Percentiles rank a stretch among this genome's conserved stretches.
These are phyloP conservation scores for Oryzias woworae DNA, from an alignment of 2,113 vertebrate genomes.

Conservation along the genomic window DNA sequence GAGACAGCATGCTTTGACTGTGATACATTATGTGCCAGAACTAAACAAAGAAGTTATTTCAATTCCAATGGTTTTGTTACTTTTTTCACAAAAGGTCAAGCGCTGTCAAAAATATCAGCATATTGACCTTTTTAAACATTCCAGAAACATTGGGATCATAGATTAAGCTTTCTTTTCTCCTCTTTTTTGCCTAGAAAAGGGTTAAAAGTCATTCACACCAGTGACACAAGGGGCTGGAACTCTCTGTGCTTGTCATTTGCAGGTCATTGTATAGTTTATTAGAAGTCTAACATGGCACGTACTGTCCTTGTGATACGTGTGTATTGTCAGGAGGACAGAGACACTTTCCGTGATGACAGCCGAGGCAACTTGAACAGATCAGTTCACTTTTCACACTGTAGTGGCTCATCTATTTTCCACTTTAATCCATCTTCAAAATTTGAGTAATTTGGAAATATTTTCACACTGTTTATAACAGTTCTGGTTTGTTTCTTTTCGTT, in stretches of 20 bases:
- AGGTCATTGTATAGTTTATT: conserved; percentile 74
- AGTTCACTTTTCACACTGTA: conserved; percentile 17
- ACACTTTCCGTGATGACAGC: conserved; percentile 37
- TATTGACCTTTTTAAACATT: conserved; percentile 88
- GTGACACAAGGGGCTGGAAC: conserved; percentile 57
- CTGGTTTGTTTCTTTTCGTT: too few species aligned
- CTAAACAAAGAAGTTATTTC: conserved; percentile 86
- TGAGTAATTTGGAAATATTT: too few species aligned
- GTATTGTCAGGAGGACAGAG: conserved; percentile 59
- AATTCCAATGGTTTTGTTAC: conserved; percentile 84
- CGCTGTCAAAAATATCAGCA: conserved; percentile 85
- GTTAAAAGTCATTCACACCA: conserved; percentile 78
- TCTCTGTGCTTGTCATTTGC: conserved; percentile 67
- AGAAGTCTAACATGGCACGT: conserved; percentile 64
- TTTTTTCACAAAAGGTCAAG: conserved; percentile 84
- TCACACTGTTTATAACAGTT: too few species aligned
- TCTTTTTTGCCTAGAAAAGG: conserved; percentile 62
- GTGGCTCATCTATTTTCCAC: conserved; percentile 19
- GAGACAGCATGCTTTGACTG: conserved; percentile 78
- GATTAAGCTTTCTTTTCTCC: conserved; percentile 72
- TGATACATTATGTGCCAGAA: conserved; percentile 82
- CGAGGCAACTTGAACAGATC: conserved; percentile 31
- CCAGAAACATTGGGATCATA: conserved; percentile 81
- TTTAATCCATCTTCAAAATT: too few species aligned
- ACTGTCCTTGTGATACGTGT: conserved; percentile 57